Evolutionary conservation across 2,113 vertebrate species (phyloP).

Genomic region (Upupa epops): DNA sequence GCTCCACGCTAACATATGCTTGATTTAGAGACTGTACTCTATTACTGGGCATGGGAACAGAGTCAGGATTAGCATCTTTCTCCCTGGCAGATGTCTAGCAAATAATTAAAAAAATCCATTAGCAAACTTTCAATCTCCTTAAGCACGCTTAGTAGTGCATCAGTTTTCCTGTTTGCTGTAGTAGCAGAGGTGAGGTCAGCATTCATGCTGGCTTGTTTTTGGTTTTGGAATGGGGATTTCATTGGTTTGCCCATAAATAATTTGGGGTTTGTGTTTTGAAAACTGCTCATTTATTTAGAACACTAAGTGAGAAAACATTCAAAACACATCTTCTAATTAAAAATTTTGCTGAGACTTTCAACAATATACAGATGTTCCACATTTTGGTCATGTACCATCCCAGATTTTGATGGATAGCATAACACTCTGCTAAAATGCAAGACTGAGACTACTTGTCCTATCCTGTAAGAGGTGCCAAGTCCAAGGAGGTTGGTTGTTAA

Average conservation of each 20-base stretch:
- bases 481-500: neutral
- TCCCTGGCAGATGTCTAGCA: neutral
- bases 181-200: slow-evolving; percentile 8
- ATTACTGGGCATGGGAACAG: neutral
- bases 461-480: neutral
- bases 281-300: slow-evolving; percentile 15
- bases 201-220: neutral
- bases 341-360: slow-evolving; percentile 21
- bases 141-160: neutral
- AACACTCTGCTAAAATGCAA: neutral
- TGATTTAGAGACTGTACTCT: neutral
- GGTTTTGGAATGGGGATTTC: slow-evolving; percentile 2
- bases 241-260: slow-evolving; percentile 1
- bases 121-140: neutral
- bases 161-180: neutral
- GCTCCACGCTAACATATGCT: neutral
- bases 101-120: neutral
- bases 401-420: neutral
- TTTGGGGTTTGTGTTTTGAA: neutral
- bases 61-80: neutral
- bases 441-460: neutral
- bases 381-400: slow-evolving; percentile 6
- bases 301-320: slow-evolving; percentile 18
- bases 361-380: slow-evolving; percentile 12
- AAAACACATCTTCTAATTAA: slow-evolving; percentile 37